Evolutionary conservation across 2,113 vertebrate species (phyloP), one percentile per base, ranked within the genome.

Genomic region (Clarias gariepinus): DNA sequence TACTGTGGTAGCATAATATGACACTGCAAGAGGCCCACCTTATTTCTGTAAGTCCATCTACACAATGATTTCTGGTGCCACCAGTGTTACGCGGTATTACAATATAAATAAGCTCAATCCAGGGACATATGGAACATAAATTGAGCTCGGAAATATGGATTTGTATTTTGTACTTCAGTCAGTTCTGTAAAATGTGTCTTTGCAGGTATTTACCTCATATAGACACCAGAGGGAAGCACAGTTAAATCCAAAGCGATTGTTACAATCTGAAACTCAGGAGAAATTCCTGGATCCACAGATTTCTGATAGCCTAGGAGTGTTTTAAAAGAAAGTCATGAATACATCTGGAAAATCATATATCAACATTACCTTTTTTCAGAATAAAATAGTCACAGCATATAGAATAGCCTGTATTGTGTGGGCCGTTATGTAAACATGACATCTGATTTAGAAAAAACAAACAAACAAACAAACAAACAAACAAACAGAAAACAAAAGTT

Each of bases 211-310:
- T 94, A 97, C 97, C 97, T 96, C 95, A 95, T 97, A 87, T 98
- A 97, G 83, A 97, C 90, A 15, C 96, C 96, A 6, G 97, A 93
- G 0, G 97, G 97, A 12, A 95, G 92, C 96, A 97, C 95, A 88
- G 96, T 96, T 79, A 96, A 93, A 61, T 95, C 91, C 90, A 96
- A 95, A 52, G 94, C 88, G 0, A 91, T 87, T 0, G 92, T 94
- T 73, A 96, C 92, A 0, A 61, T 94, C 85, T 94, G 25, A 0
- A 98, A 97, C 89, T 96, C 95, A 0, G 94, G 92, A 0, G 96
- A 96, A 82, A 96, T 91, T 53, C 96, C 95, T 33, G 97, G 94
- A 88, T 96, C 95, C 16, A 96, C 90, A 91, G 96, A 96, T 87
- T 95, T 95, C 90, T 96, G 95, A 92, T 96, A 96, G 66, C 95